A percentile compares a stretch with the other conserved stretches of the same genome.
Conservation (phyloP, 2,797 vertebrate genomes). For the Galago senegalensis region DNA sequence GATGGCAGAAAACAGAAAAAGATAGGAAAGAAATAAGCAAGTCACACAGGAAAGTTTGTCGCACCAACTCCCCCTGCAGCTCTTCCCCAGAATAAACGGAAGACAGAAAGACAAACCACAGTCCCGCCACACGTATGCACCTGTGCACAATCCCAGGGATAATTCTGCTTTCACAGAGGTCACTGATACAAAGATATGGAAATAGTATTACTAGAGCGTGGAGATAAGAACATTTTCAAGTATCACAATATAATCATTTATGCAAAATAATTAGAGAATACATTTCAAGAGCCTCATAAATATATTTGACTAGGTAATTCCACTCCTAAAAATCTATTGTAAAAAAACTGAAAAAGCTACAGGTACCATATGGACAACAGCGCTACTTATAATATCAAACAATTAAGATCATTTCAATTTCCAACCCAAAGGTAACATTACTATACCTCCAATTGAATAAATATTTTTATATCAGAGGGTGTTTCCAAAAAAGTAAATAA, state of each 20-base stretch:
- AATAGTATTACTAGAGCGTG: not conserved
- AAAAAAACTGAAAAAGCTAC: not conserved
- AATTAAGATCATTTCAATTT: slow-evolving; percentile 27
- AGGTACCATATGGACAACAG: not conserved
- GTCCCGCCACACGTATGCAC: not conserved
- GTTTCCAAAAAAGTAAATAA: slow-evolving; percentile 15
- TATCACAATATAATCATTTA: not conserved
- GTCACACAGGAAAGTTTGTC: not conserved
- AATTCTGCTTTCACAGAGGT: not conserved
- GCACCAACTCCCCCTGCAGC: not conserved
- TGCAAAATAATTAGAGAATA: slow-evolving; percentile 17
- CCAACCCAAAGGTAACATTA: not conserved
- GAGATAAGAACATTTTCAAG: not conserved
- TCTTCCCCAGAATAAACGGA: not conserved
- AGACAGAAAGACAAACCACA: not conserved
- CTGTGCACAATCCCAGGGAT: too few relatives aligned
- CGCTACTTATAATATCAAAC: not conserved
- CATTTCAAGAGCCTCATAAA: not conserved
- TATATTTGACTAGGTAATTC: not conserved
- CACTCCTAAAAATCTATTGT: not conserved
- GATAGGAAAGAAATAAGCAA: not conserved
- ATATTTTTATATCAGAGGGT: slow-evolving; percentile 19
- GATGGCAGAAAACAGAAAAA: not conserved
- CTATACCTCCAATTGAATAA: not conserved
- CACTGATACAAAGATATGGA: not conserved